A percentile compares a stretch with the other conserved stretches of the same genome.
phyloP scores from a whole-genome alignment of 2,797 vertebrate genomes.

The Sphenodon punctatus region DNA sequence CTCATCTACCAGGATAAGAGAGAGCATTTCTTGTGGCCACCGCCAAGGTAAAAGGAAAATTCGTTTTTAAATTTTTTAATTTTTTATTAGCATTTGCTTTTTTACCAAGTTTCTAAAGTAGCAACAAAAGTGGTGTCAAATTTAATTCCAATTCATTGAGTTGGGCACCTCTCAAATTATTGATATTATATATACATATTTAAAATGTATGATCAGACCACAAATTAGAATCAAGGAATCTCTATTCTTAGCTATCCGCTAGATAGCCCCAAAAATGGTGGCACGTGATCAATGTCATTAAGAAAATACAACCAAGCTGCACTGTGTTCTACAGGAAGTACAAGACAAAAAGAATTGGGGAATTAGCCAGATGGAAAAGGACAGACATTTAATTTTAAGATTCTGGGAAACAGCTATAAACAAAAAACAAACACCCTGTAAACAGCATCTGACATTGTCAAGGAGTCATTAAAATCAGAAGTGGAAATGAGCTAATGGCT shows the following conservation, averaged over 20 bases:
- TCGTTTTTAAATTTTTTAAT: neutral
- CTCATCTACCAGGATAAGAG: neutral
- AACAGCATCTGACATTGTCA: neutral
- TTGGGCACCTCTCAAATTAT: too few relatives aligned
- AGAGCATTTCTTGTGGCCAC: slow-evolving; percentile 25
- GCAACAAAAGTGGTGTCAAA: neutral
- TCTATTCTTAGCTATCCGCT: neutral
- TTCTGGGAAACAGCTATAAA: neutral
- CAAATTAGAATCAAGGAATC: neutral
- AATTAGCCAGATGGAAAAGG: neutral
- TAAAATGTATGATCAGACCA: neutral
- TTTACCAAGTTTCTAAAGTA: neutral
- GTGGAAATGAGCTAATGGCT: neutral
- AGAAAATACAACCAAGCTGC: neutral
- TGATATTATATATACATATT: too few relatives aligned
- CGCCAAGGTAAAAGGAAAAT: slow-evolving; percentile 16
- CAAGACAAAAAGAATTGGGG: neutral
- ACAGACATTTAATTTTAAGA: neutral
- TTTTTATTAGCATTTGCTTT: too few relatives aligned
- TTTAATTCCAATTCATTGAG: neutral
- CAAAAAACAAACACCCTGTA: neutral
- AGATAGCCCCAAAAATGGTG: neutral
- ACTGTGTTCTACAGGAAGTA: neutral
- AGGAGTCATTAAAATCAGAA: neutral
- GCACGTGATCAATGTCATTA: neutral